These are phyloP conservation scores for Centrocercus urophasianus DNA, from an alignment of 2,113 vertebrate genomes.

Conservation along the genomic window DNA sequence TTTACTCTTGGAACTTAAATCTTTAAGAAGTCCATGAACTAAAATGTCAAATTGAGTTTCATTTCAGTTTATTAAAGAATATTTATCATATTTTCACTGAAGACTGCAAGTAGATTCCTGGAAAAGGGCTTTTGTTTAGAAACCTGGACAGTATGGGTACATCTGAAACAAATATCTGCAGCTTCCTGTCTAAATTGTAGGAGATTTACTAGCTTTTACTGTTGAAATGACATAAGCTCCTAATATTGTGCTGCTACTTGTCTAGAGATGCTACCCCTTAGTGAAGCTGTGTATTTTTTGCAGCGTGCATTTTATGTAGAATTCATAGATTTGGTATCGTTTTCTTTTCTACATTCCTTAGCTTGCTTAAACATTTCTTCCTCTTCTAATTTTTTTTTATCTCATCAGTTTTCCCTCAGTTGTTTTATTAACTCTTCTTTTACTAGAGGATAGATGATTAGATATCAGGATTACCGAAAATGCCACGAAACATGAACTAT, in stretches of 20 bases:
- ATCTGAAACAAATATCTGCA: background rate
- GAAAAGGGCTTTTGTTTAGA: background rate
- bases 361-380: background rate
- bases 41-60: background rate
- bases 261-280: background rate
- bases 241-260: background rate
- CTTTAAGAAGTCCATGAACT: background rate
- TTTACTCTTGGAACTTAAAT: background rate
- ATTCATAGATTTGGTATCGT: background rate
- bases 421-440: background rate
- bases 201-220: background rate
- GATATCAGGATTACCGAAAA: background rate
- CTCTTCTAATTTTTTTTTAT: background rate
- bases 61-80: constrained; percentile 14
- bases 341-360: background rate
- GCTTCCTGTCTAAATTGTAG: background rate
- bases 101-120: background rate
- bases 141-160: background rate
- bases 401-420: background rate
- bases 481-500: background rate
- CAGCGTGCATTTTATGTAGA: background rate
- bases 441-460: background rate
- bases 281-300: background rate
- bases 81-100: background rate
- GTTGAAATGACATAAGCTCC: background rate